Base-by-base conservation (phyloP, 2,888 invertebrate species). In the Patella depressa region DNA sequence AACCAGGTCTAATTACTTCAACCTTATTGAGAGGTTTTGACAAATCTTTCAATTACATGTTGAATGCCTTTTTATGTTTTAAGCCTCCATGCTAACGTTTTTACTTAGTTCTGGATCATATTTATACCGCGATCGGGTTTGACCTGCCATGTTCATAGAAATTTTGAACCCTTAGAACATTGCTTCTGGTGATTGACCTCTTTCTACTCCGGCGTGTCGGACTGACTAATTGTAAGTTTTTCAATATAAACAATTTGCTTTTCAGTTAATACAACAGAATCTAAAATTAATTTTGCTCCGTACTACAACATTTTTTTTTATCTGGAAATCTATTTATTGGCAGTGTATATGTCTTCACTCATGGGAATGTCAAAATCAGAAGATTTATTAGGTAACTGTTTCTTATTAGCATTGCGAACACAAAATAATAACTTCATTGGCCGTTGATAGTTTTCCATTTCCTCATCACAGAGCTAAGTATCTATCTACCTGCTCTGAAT, bases 21-120 rank as follows among this genome's bases (percentile, higher is more conserved):
- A 71, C 65, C 53, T 53, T 45, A 45, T 24, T 54, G 53, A 74
- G 75, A 14, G 0, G 19, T 59, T 53, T 53, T 29, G 29, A 29
- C 3, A 29, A 29, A 29, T 19, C 53, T 72, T 65, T 71, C 5
- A 72, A 2, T 11, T 71, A 59, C 15, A 45, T 57, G 55, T 57
- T 15, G 53, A 78, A 29, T 14, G 78, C 74, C 14, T 15, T 1
- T 59, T 78, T 74, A 19, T 78, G n/a, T 19, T 74, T 3, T 74
- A 3, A 75, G 2, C 11, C 74, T 72, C 78, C 75, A 78, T 29
- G 29, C 29, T 29, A 29, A 29, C 1, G 29, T 74, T 9, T 45
- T 71, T 55, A 71, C 59, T 57, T 34, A 19, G 45, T 1, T 55
- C 12, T 55, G n/a, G 54, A 12, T 54, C 14, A 2, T 34, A n/a